Conservation (phyloP, 2,888 invertebrate species). For the Embidobia sp. region DNA sequence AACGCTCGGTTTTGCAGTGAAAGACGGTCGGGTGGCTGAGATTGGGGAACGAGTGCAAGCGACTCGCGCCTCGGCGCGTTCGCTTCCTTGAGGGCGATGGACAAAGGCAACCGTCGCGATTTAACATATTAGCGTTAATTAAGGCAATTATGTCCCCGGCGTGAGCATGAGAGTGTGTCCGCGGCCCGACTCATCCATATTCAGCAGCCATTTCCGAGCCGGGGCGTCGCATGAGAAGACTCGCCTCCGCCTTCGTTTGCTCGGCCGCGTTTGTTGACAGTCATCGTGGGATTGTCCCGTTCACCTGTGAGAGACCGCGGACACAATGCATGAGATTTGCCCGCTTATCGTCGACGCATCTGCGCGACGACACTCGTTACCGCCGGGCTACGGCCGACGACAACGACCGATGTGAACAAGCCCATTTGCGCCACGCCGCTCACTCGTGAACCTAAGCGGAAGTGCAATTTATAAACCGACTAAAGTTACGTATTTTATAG, state of each 20-base stretch:
- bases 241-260: constrained; percentile 56
- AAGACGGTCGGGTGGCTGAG: no score
- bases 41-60: background rate
- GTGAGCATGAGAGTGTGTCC: constrained; percentile 81
- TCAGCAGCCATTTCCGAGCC: constrained; percentile 77
- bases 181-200: constrained; percentile 80
- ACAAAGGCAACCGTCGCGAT: constrained; percentile 80
- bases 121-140: constrained; percentile 82
- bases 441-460: constrained; percentile 46
- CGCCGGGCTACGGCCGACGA: constrained; percentile 26
- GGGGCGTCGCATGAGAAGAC: constrained; percentile 68
- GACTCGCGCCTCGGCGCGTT: constrained; percentile 41
- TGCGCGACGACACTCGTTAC: constrained; percentile 49
- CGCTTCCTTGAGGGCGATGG: constrained; percentile 68
- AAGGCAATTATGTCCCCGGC: constrained; percentile 81
- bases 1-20: no score
- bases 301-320: constrained; percentile 69
- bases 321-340: constrained; percentile 66
- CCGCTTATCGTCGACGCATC: constrained; percentile 55
- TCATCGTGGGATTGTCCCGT: constrained; percentile 75
- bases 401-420: constrained; percentile 58
- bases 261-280: constrained; percentile 71
- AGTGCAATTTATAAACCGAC: constrained; percentile 59
- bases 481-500: constrained; percentile 60
- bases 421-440: constrained; percentile 53